Evolutionary conservation across 2,888 invertebrate species (phyloP).

Genomic region (Cosmia trapezina): DNA sequence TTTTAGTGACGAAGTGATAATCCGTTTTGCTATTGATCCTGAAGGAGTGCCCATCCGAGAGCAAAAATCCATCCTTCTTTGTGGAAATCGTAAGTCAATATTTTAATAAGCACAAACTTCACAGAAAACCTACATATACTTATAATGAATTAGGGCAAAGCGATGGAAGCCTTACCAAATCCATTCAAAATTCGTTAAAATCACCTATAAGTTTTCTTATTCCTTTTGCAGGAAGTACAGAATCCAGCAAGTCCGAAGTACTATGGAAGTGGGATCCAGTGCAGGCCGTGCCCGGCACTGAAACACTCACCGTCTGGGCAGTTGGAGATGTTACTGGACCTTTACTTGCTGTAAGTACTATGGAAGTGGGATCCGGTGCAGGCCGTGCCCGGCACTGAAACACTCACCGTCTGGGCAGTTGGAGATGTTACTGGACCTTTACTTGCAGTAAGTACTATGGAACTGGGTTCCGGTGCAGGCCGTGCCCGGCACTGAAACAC

Average conservation of each 20-base stretch:
- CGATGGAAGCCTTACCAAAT: too few species aligned
- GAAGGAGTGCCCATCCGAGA: slow-evolving; percentile 93
- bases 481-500: slow-evolving; percentile 91
- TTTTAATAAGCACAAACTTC: too few species aligned
- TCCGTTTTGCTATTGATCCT: slow-evolving; percentile 91
- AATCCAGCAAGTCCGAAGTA: slow-evolving; percentile 70
- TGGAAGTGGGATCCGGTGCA: slow-evolving; percentile 42
- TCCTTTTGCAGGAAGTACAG: slow-evolving; percentile 53
- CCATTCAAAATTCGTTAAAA: too few species aligned
- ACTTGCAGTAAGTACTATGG: slow-evolving; percentile 81
- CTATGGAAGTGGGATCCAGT: slow-evolving; percentile 78
- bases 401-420: slow-evolving; percentile 91
- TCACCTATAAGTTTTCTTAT: background rate
- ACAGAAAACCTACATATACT: too few species aligned
- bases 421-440: slow-evolving; percentile 92
- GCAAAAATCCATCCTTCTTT: slow-evolving; percentile 92
- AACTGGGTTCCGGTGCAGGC: slow-evolving; percentile 66
- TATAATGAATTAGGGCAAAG: too few species aligned
- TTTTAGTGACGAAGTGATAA: slow-evolving; percentile 91
- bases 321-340: slow-evolving; percentile 92
- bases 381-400: slow-evolving; percentile 91
- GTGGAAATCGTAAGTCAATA: slow-evolving; percentile 89
- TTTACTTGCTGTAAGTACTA: slow-evolving; percentile 85
- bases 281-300: slow-evolving; percentile 91
- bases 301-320: slow-evolving; percentile 91